Evolutionary conservation across 1,140 invertebrate genomes (phyloP).

Genomic region (Philotrypesis tridentata): DNA sequence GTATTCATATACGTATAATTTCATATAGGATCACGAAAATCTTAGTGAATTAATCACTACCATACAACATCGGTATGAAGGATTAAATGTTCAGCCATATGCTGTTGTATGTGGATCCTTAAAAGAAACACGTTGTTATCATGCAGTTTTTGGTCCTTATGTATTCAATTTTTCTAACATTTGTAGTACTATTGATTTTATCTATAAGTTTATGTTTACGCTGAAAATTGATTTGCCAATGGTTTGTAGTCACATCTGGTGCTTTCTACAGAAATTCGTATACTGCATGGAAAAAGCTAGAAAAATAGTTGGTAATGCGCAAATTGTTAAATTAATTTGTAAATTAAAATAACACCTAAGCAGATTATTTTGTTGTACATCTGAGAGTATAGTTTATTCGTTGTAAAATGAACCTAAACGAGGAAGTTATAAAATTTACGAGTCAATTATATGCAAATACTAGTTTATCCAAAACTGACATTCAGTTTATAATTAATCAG

Average conservation of each 20-base stretch:
- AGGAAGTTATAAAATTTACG: background rate
- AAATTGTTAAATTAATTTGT: background rate
- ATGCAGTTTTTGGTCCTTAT: background rate
- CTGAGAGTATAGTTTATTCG: background rate
- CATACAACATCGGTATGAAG: background rate
- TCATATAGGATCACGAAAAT: background rate
- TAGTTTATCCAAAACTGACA: background rate
- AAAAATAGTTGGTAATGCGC: background rate
- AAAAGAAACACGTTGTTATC: too few relatives aligned
- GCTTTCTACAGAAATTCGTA: background rate
- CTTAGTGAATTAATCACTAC: background rate
- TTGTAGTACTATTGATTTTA: background rate
- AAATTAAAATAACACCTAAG: background rate
- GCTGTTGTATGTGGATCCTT: too few relatives aligned
- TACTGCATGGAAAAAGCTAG: slow-evolving; percentile 8
- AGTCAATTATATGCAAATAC: background rate
- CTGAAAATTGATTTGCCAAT: background rate
- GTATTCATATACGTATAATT: background rate
- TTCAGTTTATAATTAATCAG: background rate
- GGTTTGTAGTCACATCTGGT: background rate
- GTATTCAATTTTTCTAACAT: background rate
- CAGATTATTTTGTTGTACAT: background rate
- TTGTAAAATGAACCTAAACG: background rate
- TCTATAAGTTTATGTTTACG: background rate
- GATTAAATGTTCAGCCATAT: too few relatives aligned